Evolutionary conservation across 1,140 invertebrate species (phyloP), one percentile per base, ranked within the genome.

Genomic region (Macrostomum lignano): DNA sequence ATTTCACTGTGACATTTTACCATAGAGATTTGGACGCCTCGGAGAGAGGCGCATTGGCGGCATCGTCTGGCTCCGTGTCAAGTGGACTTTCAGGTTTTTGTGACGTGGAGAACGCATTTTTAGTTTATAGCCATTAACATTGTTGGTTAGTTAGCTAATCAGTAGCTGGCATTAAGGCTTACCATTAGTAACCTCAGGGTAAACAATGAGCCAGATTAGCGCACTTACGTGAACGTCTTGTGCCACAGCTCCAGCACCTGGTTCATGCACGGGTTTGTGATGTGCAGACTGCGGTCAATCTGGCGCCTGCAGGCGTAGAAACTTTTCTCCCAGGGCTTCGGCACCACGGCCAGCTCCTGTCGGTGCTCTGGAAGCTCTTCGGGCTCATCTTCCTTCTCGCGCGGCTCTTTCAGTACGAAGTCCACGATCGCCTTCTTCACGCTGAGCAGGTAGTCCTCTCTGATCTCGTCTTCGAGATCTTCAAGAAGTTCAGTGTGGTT

Each of bases 231-330:
- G 46, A 72, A 77, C 35, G 69, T 63, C 17, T 64, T 64, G 49
- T 70, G 68, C 77, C 77, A 84, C 15, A 78, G 62, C 43, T 74
- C 68, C 26, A 79, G 51, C 7, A 78, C 65, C 48, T 72, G 72
- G 24, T 67, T 63, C 42, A 84, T 67, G 44, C 73, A 75, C 0
- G 72, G 69, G 58, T 81, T 77, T 33, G 75, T 71, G 15, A 68
- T 63, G 47, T 77, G 67, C 1, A 84, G 61, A 45, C 68, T 68
- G 42, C 59, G 66, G 13, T 61, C 51, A 20, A 71, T 50, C 35
- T 57, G 47, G 29, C 50, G 49, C 35, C 55, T 49, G 31, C 61
- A 55, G 36, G 47, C 45, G 25, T 62, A 41, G 40, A 61, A 67
- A 11, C 52, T 60, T 17, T 45, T 59, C 38, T 64, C 51, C 65